phyloP scores from a whole-genome alignment of 2,113 vertebrate species.

The Puma concolor region DNA sequence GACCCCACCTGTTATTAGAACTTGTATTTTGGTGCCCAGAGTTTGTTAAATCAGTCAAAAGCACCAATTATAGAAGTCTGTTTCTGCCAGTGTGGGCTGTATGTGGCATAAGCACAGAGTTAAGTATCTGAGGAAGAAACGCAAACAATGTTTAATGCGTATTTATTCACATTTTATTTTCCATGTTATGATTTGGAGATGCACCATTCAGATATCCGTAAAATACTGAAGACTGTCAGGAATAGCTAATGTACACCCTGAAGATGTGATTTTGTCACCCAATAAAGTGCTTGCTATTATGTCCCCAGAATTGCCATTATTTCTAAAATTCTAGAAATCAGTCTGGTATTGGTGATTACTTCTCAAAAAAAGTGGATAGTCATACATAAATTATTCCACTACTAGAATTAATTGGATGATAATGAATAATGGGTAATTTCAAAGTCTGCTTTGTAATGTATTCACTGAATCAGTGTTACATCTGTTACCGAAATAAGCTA shows the following conservation, averaged over 20 bases:
- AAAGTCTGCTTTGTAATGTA: conserved; percentile 40
- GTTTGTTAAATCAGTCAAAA: not conserved
- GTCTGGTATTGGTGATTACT: not conserved
- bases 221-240: not conserved
- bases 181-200: not conserved
- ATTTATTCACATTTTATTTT: conserved; percentile 43
- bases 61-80: not conserved
- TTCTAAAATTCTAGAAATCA: conserved; percentile 19
- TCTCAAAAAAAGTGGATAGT: not conserved
- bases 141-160: not conserved
- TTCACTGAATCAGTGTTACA: conserved; percentile 20
- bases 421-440: conserved; percentile 27
- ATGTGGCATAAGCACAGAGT: not conserved
- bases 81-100: not conserved
- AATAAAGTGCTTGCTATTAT: not conserved
- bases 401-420: conserved; percentile 59
- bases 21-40: not conserved
- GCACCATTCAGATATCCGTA: not conserved
- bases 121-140: not conserved
- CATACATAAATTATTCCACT: conserved; percentile 29
- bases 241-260: not conserved
- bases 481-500: conserved; percentile 3
- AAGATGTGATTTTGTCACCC: not conserved
- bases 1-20: not conserved
- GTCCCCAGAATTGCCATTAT: not conserved